A percentile compares a stretch with the other conserved stretches of the same genome.
phyloP scores from a whole-genome alignment of 2,113 vertebrate genomes.

The Globicephala melas region DNA sequence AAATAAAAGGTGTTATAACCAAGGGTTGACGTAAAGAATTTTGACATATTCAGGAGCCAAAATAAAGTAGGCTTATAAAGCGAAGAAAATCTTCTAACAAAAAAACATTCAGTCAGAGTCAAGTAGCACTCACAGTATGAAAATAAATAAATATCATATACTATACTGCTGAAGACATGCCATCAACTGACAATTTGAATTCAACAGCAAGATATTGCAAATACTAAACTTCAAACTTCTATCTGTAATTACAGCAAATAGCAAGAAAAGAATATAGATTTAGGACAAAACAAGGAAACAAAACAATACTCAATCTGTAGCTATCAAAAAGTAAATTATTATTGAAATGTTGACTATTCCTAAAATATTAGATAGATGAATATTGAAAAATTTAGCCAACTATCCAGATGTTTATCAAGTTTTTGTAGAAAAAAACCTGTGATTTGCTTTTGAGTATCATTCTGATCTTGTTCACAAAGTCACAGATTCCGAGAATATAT shows the following conservation, averaged over 20 bases:
- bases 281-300: conserved; percentile 43
- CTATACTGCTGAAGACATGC: not conserved
- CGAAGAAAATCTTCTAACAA: conserved; percentile 50
- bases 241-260: conserved; percentile 46
- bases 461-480: conserved; percentile 19
- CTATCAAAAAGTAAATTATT: conserved; percentile 51
- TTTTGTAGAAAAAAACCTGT: not conserved
- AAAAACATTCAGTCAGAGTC: conserved; percentile 37
- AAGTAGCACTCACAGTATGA: conserved; percentile 58
- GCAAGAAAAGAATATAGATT: conserved; percentile 31
- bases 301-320: conserved; percentile 36
- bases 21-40: conserved; percentile 61
- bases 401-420: not conserved
- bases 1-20: conserved; percentile 49
- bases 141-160: conserved; percentile 67
- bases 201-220: conserved; percentile 44
- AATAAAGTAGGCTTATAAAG: conserved; percentile 51
- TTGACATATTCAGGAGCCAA: conserved; percentile 47
- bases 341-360: not conserved
- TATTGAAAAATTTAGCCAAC: not conserved
- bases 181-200: conserved; percentile 49
- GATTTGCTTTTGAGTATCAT: not conserved
- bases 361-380: not conserved
- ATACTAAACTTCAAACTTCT: conserved; percentile 23
- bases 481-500: not conserved